Percentiles rank a stretch among this genome's conserved stretches.
Conservation (phyloP, 1,140 invertebrate genomes). For the Notospermus geniculatus region DNA sequence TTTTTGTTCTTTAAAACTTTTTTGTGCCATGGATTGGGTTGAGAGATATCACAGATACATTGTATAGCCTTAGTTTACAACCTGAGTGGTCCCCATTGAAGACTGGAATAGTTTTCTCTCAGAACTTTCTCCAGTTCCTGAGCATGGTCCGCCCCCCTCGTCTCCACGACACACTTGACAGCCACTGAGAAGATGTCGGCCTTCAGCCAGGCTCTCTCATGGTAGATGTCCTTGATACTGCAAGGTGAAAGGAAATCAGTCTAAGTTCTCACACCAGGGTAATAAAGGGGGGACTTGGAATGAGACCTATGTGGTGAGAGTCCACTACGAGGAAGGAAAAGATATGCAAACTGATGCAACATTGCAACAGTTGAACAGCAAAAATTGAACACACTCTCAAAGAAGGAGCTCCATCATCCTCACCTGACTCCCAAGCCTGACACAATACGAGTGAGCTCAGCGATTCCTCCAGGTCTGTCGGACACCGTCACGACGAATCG, state of each 20-base stretch:
- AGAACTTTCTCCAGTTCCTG: conserved; percentile 66
- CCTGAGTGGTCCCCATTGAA: conserved; percentile 43
- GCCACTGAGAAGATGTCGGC: conserved; percentile 76
- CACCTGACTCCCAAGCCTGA: conserved; percentile 72
- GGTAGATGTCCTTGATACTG: conserved; percentile 89
- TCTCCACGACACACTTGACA: conserved; percentile 64
- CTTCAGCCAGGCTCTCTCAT: conserved; percentile 88
- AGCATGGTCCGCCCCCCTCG: conserved; percentile 74
- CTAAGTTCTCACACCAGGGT: no score
- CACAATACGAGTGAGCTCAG: conserved; percentile 77
- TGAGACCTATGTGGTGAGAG: no score
- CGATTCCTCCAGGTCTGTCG: conserved; percentile 81
- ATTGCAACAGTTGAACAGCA: no score
- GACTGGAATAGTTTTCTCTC: conserved; percentile 61
- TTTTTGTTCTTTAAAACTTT: no score
- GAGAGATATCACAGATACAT: no score
- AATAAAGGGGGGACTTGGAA: no score
- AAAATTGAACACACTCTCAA: no score
- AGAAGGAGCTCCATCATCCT: not conserved
- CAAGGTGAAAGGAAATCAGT: conserved; percentile 20
- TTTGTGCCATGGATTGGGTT: no score
- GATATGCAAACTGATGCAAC: no score
- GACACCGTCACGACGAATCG: conserved; percentile 83
- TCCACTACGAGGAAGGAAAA: not conserved
- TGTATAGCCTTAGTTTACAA: no score